phyloP scores from a whole-genome alignment of 2,888 invertebrate genomes.

The Chaetogeoica ovagalla region DNA sequence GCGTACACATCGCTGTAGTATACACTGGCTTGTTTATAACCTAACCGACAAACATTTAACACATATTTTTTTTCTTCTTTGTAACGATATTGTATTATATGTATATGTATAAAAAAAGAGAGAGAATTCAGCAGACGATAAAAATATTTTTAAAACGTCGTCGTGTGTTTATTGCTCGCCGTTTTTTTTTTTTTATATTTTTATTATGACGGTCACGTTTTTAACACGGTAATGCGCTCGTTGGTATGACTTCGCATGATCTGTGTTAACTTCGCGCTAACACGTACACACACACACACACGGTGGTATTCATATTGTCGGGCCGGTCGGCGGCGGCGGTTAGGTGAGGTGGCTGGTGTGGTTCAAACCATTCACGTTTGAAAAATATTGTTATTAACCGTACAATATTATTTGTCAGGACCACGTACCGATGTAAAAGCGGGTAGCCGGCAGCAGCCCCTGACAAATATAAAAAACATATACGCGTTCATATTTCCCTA shows the following conservation, averaged over 20 bases:
- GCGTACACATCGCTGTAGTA: too few species aligned
- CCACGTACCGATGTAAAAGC: too few species aligned
- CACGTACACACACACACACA: conserved; percentile 28
- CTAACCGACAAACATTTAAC: too few species aligned
- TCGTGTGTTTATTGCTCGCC: conserved; percentile 10
- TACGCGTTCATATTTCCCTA: too few species aligned
- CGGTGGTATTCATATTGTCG: too few species aligned
- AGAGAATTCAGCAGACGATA: conserved; percentile 1
- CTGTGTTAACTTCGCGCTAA: conserved; percentile 25
- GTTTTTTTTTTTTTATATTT: too few species aligned
- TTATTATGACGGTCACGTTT: conserved; percentile 37
- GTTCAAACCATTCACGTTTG: conserved; percentile 26
- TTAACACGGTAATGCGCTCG: conserved; percentile 22
- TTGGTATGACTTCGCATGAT: conserved; percentile 46
- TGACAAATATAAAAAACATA: conserved; percentile 6
- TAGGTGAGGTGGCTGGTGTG: too few species aligned
- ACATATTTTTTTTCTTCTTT: too few species aligned
- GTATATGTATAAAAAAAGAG: too few species aligned
- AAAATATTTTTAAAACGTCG: conserved; percentile 25
- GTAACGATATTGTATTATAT: too few species aligned
- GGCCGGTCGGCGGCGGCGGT: conserved; percentile 1
- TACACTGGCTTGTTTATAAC: too few species aligned
- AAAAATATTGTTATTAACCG: conserved; percentile 23
- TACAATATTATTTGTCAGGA: conserved; percentile 8
- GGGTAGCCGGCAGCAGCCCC: too few species aligned